A percentile compares a stretch with the other conserved stretches of the same genome.
phyloP scores from a whole-genome alignment of 2,113 vertebrate genomes.

The Cyphomyrus discorhynchus region DNA sequence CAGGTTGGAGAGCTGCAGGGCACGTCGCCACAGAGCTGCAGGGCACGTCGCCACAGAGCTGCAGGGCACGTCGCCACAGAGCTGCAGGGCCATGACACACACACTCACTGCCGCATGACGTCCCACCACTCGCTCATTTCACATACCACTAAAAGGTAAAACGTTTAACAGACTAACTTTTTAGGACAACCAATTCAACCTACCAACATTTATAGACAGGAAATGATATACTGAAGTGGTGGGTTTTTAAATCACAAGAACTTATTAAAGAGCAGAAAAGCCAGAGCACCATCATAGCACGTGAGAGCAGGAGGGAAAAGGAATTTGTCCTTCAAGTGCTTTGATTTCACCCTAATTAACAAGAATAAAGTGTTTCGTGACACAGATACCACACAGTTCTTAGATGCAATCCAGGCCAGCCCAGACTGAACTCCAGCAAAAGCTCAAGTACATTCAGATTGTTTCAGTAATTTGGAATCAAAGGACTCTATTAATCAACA shows the following conservation, averaged over 20 bases:
- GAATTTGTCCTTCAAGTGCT: neutral
- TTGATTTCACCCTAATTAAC: conserved; percentile 10
- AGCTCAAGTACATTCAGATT: neutral
- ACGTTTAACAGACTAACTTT: neutral
- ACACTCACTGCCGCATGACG: neutral
- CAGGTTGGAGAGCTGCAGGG: neutral
- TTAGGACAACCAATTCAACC: neutral
- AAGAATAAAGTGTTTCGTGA: neutral
- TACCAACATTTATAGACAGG: neutral
- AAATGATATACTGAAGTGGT: neutral
- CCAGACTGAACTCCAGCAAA: neutral
- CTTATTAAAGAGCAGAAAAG: neutral
- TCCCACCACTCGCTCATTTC: neutral
- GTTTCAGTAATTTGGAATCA: neutral
- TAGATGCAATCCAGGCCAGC: neutral
- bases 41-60: too few species aligned
- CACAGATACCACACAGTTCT: neutral
- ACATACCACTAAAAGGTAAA: neutral
- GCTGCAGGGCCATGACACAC: too few species aligned
- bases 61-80: neutral
- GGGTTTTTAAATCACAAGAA: neutral
- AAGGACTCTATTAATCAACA: neutral
- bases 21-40: too few species aligned
- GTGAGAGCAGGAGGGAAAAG: neutral
- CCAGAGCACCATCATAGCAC: neutral